Percentiles rank a stretch among this genome's conserved stretches.
phyloP scores from a whole-genome alignment of 2,888 invertebrate genomes.

The Cepaea hortensis region DNA sequence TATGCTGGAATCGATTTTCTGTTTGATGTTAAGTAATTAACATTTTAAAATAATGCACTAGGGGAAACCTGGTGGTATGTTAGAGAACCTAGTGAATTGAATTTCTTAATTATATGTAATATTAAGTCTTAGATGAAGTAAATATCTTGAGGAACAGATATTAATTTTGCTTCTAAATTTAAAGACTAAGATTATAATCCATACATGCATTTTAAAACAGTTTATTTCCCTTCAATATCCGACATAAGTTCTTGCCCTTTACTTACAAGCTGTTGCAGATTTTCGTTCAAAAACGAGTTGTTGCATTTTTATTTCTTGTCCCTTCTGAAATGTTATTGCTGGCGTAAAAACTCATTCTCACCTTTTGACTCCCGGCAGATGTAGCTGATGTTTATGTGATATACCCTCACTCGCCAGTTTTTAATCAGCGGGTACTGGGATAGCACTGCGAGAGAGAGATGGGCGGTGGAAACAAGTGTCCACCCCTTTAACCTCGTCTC shows the following conservation, averaged over 20 bases:
- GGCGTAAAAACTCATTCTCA: neutral
- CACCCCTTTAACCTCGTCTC: neutral
- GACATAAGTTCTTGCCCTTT: no score
- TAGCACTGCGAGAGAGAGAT: no score
- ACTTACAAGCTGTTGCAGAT: neutral
- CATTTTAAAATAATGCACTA: conserved; percentile 6
- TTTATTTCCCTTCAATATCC: no score
- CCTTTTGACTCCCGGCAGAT: conserved; percentile 4
- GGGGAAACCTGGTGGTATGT: neutral
- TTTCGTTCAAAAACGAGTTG: neutral
- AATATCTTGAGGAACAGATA: no score
- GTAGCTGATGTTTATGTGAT: conserved; percentile 13
- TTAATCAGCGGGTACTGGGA: neutral
- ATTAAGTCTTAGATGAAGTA: no score
- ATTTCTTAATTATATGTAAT: no score
- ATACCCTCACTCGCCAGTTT: neutral
- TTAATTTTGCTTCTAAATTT: no score
- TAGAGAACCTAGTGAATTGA: no score
- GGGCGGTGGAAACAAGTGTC: neutral
- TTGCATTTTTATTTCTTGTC: neutral
- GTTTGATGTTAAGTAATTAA: conserved; percentile 24
- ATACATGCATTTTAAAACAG: no score
- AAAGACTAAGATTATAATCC: no score
- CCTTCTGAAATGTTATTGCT: neutral
- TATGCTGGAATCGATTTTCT: conserved; percentile 17